Conservation (phyloP, 2,113 vertebrate species). For the Ploceus nigricollis region DNA sequence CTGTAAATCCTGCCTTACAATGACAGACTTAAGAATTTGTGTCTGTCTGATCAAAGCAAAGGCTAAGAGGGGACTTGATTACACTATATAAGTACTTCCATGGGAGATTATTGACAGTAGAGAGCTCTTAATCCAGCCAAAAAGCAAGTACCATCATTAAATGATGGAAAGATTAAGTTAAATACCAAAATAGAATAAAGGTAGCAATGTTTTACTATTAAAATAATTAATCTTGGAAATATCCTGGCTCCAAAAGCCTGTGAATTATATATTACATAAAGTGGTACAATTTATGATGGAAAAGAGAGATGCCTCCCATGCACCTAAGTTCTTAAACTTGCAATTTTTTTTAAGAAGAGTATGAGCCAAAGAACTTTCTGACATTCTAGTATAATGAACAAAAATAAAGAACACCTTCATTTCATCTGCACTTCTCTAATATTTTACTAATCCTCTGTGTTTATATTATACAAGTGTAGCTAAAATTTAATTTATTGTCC, state of each 20-base stretch:
- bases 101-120: neutral
- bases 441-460: neutral
- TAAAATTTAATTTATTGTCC: neutral
- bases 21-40: neutral
- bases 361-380: neutral
- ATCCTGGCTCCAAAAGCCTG: neutral
- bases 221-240: neutral
- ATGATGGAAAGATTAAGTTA: neutral
- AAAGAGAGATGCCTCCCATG: neutral
- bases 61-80: conserved; percentile 1
- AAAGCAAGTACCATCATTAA: neutral
- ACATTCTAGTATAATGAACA: neutral
- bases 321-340: neutral
- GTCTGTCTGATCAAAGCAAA: neutral
- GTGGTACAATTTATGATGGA: neutral
- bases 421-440: neutral
- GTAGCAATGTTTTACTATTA: neutral
- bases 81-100: neutral
- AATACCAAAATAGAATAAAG: neutral
- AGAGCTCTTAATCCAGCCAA: neutral
- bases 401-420: neutral
- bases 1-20: neutral
- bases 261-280: neutral
- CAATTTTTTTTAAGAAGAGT: neutral
- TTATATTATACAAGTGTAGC: neutral